Conservation (phyloP, 2,888 invertebrate genomes). For the Ischnus inquisitorius region DNA sequence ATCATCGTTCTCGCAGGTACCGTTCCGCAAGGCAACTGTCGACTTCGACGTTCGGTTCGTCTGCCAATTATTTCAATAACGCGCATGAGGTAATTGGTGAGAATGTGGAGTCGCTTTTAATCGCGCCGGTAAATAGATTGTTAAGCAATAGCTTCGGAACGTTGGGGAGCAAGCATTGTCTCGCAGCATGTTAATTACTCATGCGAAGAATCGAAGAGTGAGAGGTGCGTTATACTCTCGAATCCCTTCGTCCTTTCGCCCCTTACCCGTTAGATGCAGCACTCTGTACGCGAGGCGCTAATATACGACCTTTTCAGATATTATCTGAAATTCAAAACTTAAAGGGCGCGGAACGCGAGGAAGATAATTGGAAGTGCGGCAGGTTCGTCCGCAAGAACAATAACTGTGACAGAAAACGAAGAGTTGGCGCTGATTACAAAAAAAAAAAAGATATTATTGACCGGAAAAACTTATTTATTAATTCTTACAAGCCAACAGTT, state of each 20-base stretch:
- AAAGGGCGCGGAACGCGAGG: conserved; percentile 51
- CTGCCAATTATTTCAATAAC: conserved; percentile 49
- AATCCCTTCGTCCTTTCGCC: conserved; percentile 15
- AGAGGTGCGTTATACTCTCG: conserved; percentile 37
- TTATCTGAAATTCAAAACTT: conserved; percentile 62
- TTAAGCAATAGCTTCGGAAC: conserved; percentile 21
- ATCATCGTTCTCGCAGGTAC: not conserved
- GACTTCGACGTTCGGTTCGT: not conserved
- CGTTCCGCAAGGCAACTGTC: not conserved
- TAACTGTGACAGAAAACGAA: conserved; percentile 52
- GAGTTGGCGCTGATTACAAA: no score
- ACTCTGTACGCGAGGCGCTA: conserved; percentile 35
- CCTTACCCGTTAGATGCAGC: conserved; percentile 12
- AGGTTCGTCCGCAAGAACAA: conserved; percentile 54
- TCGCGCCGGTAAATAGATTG: conserved; percentile 32
- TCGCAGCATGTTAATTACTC: conserved; percentile 61
- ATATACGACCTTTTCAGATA: conserved; percentile 53
- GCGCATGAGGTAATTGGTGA: conserved; percentile 58
- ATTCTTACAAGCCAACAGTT: not conserved
- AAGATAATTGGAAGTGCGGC: conserved; percentile 14
- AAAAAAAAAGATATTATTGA: not conserved
- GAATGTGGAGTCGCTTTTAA: conserved; percentile 43
- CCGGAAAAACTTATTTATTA: not conserved
- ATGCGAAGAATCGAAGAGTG: conserved; percentile 25
- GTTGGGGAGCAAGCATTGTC: conserved; percentile 61